Evolutionary conservation across 2,797 vertebrate genomes (phyloP), one percentile per base, ranked within the genome.

Genomic region (Alectoris magna): DNA sequence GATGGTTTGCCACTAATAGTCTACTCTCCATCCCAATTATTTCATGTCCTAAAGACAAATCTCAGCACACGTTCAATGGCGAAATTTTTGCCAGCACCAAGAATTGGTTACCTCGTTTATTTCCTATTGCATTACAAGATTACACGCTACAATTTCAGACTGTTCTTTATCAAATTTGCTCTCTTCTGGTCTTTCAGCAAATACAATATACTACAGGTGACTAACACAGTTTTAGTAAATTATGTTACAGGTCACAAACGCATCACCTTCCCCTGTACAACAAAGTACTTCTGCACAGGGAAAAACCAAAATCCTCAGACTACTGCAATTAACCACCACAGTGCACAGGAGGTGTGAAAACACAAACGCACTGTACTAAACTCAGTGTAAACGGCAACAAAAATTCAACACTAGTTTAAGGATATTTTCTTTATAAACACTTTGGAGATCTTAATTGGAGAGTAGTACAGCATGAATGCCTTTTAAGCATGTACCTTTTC

Each of bases 171-270:
- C 93, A 84, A 63, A 96, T 96, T 90, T 96, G 72, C 87, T 90
- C 91, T 80, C 85, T 88, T 94, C 91, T 90, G 89, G 87, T 87
- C 75, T 83, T 92, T 93, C 91, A 73, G 80, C 63, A 94, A 91
- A 93, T 83, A 93, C 88, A 82, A 94, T 95, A 93, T 87, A 92
- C 55, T 29, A 76, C 39, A 78, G 63, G 90, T 95, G 95, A 96
- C 88, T 95, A 96, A 96, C 71, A 94, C 27, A 87, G 94, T 96
- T 97, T 96, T 95, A 94, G 90, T 38, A 94, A 95, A 96, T 95
- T 91, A 71, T 85, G 88, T 94, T 96, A 95, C 77, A 60, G 93
- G 93, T 95, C 93, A 93, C 76, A 95, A 95, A 95, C 59, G 3
- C 15, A 82, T 90, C 94, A 95, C 92, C 78, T 93, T 94, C 93